phyloP scores from a whole-genome alignment of 2,113 vertebrate genomes.

The Hyla sarda region DNA sequence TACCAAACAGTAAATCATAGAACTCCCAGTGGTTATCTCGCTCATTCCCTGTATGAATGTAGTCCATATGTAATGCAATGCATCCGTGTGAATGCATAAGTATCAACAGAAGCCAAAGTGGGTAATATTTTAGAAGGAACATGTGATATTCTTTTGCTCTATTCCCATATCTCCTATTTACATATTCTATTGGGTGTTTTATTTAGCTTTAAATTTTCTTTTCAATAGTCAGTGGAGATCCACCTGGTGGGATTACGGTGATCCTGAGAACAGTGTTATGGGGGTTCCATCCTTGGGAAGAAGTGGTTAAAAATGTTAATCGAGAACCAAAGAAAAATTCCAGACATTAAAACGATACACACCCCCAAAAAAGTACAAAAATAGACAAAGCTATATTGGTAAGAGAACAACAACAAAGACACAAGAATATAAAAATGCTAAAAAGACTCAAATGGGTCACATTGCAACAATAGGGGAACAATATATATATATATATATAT shows the following conservation, averaged over 20 bases:
- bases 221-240: background rate
- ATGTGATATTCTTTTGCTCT: background rate
- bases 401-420: too few species aligned
- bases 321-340: too few species aligned
- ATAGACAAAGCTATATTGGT: too few species aligned
- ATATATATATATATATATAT: too few species aligned
- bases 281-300: background rate
- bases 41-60: background rate
- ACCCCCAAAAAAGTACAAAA: background rate
- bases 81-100: background rate
- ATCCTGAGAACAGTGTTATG: background rate
- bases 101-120: background rate
- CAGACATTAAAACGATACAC: background rate
- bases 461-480: too few species aligned
- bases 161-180: background rate
- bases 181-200: background rate
- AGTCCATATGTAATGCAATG: background rate
- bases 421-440: too few species aligned
- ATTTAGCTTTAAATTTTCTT: too few species aligned
- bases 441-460: too few species aligned
- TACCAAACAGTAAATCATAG: slow-evolving; percentile 16
- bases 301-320: background rate
- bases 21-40: slow-evolving; percentile 20
- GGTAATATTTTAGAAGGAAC: background rate
- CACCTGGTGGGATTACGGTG: background rate